Conservation (phyloP, 2,888 invertebrate genomes). For the Brachyopa scutellaris region DNA sequence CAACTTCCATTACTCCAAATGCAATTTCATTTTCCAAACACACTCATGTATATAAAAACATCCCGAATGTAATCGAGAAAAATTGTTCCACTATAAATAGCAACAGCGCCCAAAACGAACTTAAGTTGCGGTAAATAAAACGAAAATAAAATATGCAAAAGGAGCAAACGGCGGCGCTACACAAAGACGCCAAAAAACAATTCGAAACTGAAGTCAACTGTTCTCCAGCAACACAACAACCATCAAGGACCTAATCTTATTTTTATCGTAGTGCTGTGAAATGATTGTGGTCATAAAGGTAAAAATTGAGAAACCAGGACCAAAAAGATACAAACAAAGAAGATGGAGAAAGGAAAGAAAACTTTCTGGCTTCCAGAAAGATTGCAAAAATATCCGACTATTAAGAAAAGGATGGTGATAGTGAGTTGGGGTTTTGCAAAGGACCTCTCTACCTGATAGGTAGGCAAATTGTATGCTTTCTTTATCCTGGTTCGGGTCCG, state of each 20-base stretch:
- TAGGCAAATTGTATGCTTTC: not conserved
- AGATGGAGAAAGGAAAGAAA: not conserved
- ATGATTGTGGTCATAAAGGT: constrained; percentile 65
- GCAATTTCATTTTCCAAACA: not conserved
- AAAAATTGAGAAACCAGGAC: constrained; percentile 52
- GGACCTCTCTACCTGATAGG: constrained; percentile 7
- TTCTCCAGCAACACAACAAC: constrained; percentile 14
- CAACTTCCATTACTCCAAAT: not conserved
- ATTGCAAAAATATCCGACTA: constrained; percentile 8
- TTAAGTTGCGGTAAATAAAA: constrained; percentile 61
- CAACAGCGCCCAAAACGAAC: constrained; percentile 35
- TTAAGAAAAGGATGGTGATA: constrained; percentile 41
- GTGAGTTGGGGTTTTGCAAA: not conserved
- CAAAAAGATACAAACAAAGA: not conserved
- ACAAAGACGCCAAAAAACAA: constrained; percentile 9
- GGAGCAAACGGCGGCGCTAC: constrained; percentile 34
- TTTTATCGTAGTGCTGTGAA: constrained; percentile 63
- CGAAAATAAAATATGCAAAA: constrained; percentile 62
- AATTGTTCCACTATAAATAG: not conserved
- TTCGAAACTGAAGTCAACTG: constrained; percentile 29
- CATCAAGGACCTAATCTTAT: constrained; percentile 63
- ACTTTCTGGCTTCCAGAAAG: not conserved
- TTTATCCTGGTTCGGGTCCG: not conserved
- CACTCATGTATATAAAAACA: not conserved
- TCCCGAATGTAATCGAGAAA: constrained; percentile 42